Conservation (phyloP, 2,797 vertebrate species). For the Gorsachius magnificus region DNA sequence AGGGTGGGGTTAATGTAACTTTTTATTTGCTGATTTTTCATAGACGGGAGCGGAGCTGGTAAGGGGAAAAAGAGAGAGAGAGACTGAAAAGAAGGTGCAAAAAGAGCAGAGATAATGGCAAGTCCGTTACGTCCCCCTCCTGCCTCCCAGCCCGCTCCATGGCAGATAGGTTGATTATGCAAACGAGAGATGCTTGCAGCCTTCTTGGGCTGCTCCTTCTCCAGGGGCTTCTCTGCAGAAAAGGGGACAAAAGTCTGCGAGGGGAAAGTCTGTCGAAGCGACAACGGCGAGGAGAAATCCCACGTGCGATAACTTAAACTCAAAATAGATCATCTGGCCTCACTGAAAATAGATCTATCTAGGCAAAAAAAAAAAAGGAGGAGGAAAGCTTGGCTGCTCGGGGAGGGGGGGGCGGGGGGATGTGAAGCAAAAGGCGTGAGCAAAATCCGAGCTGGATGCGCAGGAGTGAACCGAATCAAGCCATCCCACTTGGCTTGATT, state of each 20-base stretch:
- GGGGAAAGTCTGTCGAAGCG: not conserved
- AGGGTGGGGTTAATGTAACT: constrained; percentile 99
- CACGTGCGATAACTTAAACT: not conserved
- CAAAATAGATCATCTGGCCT: not conserved
- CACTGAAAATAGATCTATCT: not conserved
- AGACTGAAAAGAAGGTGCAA: constrained; percentile 65
- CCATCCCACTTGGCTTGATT: too few relatives aligned
- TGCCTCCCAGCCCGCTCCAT: constrained; percentile 53
- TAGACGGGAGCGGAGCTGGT: constrained; percentile 83
- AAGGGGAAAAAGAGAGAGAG: constrained; percentile 64
- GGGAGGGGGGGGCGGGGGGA: too few relatives aligned
- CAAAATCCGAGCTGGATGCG: not conserved
- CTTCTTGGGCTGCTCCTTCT: constrained; percentile 5
- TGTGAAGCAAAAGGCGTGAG: not conserved
- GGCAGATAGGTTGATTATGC: constrained; percentile 65
- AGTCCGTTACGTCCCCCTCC: constrained; percentile 49
- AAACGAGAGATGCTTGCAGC: not conserved
- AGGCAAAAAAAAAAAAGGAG: too few relatives aligned
- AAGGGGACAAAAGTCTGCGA: not conserved
- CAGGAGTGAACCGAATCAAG: not conserved
- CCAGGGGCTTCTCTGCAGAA: not conserved
- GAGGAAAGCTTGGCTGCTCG: not conserved
- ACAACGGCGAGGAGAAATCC: not conserved
- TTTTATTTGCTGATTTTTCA: constrained; percentile 99
- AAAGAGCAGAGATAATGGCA: constrained; percentile 79